Percentiles rank a stretch among this genome's conserved stretches.
Evolutionary conservation across 2,888 invertebrate genomes (phyloP).

Genomic region (Perdita meconis): DNA sequence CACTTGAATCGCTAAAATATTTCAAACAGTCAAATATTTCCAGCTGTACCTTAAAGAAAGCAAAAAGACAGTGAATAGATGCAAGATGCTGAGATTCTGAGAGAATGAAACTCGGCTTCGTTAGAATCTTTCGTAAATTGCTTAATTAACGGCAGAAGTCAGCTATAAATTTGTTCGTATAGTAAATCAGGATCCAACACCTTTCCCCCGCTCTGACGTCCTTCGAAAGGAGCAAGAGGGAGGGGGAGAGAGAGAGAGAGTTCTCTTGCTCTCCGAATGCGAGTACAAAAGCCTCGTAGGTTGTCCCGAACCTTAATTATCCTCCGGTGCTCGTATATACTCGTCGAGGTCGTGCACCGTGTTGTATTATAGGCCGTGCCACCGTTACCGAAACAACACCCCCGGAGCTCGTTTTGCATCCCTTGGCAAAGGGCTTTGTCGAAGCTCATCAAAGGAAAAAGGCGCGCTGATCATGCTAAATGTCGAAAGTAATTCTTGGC

Average conservation of each 20-base stretch:
- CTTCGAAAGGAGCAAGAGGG: too few species aligned
- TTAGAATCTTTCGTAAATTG: slow-evolving; percentile 67
- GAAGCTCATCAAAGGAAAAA: slow-evolving; percentile 51
- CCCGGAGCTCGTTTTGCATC: slow-evolving; percentile 55
- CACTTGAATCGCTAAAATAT: too few species aligned
- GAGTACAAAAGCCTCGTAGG: slow-evolving; percentile 69
- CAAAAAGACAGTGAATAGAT: slow-evolving; percentile 13
- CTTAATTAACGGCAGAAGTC: slow-evolving; percentile 69
- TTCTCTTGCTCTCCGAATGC: slow-evolving; percentile 33
- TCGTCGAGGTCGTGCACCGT: slow-evolving; percentile 56
- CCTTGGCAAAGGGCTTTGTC: slow-evolving; percentile 37
- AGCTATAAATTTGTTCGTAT: slow-evolving; percentile 65
- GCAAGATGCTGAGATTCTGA: not conserved
- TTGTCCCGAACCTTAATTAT: slow-evolving; percentile 73
- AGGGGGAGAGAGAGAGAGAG: too few species aligned
- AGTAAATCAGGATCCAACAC: slow-evolving; percentile 64
- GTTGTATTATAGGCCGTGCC: slow-evolving; percentile 66
- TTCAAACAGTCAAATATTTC: too few species aligned
- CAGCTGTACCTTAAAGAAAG: too few species aligned
- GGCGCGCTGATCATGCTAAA: slow-evolving; percentile 32
- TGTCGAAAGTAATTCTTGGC: slow-evolving; percentile 39
- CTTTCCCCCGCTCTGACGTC: not conserved
- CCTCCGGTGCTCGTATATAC: slow-evolving; percentile 64
- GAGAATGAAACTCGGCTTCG: slow-evolving; percentile 42
- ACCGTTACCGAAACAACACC: slow-evolving; percentile 63